These are phyloP conservation scores for Pampus argenteus DNA, from an alignment of 2,797 vertebrate species.

Conservation along the genomic window DNA sequence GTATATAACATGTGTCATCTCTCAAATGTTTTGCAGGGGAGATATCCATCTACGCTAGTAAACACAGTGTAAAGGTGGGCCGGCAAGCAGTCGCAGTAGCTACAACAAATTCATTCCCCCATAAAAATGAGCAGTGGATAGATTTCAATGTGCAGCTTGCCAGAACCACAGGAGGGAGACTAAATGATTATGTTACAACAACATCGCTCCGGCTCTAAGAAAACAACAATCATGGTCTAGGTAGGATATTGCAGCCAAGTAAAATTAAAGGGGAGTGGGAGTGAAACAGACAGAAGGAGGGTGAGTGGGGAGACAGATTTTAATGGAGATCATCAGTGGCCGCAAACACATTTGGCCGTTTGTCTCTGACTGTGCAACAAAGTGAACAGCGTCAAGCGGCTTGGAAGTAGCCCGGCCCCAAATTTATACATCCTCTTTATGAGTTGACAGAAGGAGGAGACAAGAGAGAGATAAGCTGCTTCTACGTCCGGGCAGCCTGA, in stretches of 20 bases:
- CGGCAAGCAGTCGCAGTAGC: conserved; percentile 57
- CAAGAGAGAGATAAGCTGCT: conserved; percentile 36
- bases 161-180: conserved; percentile 75
- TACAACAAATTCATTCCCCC: conserved; percentile 62
- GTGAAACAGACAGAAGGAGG: conserved; percentile 54
- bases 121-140: conserved; percentile 75
- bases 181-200: conserved; percentile 81
- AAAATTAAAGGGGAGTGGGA: conserved; percentile 72
- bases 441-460: conserved; percentile 36
- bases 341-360: conserved; percentile 18
- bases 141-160: conserved; percentile 70
- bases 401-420: conserved; percentile 22
- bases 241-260: conserved; percentile 61
- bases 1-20: conserved; percentile 68
- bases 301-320: conserved; percentile 53
- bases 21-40: conserved; percentile 48
- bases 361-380: conserved; percentile 33
- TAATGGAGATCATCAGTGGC: conserved; percentile 56
- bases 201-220: conserved; percentile 60
- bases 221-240: conserved; percentile 73
- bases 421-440: conserved; percentile 55
- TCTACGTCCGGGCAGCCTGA: conserved; percentile 32
- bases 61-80: conserved; percentile 50
- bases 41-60: conserved; percentile 65
- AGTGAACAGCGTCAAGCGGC: conserved; percentile 15